phyloP scores from a whole-genome alignment of 2,888 invertebrate genomes.

The Pseudoips prasinana region DNA sequence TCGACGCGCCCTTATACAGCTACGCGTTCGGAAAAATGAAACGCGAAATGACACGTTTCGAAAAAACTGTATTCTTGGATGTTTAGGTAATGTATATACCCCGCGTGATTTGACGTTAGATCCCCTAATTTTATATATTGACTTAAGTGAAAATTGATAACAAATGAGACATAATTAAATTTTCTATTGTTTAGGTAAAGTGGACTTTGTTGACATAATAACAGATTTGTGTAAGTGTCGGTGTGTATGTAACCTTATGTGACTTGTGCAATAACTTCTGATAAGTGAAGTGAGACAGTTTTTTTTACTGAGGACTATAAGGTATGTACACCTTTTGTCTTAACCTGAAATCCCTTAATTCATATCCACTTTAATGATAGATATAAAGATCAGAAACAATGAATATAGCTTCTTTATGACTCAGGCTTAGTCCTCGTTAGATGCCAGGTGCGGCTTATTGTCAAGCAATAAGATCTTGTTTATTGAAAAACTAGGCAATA shows the following conservation, averaged over 20 bases:
- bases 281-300: slow-evolving; percentile 30
- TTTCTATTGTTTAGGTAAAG: slow-evolving; percentile 30
- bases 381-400: no score
- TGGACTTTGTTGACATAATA: slow-evolving; percentile 34
- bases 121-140: slow-evolving; percentile 2
- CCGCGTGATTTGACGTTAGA: slow-evolving; percentile 24
- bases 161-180: no score
- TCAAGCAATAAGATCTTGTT: no score
- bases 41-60: slow-evolving; percentile 36
- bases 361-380: no score
- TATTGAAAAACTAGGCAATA: no score
- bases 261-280: slow-evolving; percentile 40
- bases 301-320: slow-evolving; percentile 34
- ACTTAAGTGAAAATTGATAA: slow-evolving; percentile 5
- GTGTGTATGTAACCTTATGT: slow-evolving; percentile 35
- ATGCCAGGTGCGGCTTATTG: no score
- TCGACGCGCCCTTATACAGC: slow-evolving; percentile 38
- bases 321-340: slow-evolving; percentile 36
- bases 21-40: slow-evolving; percentile 59
- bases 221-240: slow-evolving; percentile 30
- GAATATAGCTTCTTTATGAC: no score
- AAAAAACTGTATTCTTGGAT: slow-evolving; percentile 27
- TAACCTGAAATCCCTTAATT: slow-evolving; percentile 10
- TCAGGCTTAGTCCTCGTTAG: no score
- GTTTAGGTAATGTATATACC: slow-evolving; percentile 35